Base-by-base conservation (phyloP, 53 echinoderm and acorn worm species). In the Luidia sarsii region DNA sequence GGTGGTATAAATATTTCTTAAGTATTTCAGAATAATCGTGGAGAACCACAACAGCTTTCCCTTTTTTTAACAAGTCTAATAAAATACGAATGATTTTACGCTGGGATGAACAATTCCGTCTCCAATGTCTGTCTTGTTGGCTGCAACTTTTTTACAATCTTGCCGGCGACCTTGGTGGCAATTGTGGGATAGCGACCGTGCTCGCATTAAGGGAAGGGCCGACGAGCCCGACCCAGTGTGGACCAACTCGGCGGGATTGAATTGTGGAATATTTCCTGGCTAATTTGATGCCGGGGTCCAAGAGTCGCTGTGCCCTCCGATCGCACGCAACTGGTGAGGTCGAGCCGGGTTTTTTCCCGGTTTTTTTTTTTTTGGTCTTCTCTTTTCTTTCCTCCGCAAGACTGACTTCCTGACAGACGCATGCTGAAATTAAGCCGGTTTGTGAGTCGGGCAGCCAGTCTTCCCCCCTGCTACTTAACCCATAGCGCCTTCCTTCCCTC, bases 61-160 rank as follows among this genome's bases (percentile, higher is more conserved):
- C 25, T 41, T 61, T 15, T 60, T n/a, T 41, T 57, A 59, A 77
- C 77, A 45, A 60, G 77, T 77, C 77, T 77, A 77, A 77, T 77
- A 77, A 77, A 77, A 77, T 77, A 45, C 59, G 77, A 61, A 77
- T 77, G 48, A 77, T 43, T 77, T 77, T 77, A 77, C 77, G 77
- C 60, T 77, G 46, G 77, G 77, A 77, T 77, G 32, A 67, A 41
- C 60, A 61, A 77, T 77, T 77, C 30, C 19, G 77, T 60, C 55
- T 77, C 11, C 61, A 30, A 32, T 77, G 48, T 74, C 23, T 37
- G 39, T 74, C 36, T 74, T 18, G 39, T 23, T 77, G 14, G 61
- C 59, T 56, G n/a, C n/a, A n/a, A n/a, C n/a, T n/a, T n/a, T n/a
- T 41, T 41, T 41, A 11, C 6, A 41, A 11, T 41, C 41, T 11